These are phyloP conservation scores for Micrasema longulum DNA, from an alignment of 1,140 invertebrate species.

Conservation along the genomic window DNA sequence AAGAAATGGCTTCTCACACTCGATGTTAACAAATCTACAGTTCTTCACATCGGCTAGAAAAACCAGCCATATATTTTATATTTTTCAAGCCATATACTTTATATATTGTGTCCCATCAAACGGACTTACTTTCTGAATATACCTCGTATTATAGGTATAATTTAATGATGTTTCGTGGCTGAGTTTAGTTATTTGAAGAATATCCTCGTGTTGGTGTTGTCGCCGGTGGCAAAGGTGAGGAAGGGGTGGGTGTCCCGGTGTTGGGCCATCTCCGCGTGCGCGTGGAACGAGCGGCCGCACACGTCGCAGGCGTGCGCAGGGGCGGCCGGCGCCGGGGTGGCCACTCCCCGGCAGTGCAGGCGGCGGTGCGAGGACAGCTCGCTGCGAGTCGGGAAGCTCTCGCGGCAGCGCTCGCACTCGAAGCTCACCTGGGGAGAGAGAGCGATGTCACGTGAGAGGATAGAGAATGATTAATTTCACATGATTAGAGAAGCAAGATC, in stretches of 20 bases:
- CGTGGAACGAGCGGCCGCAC: conserved; percentile 31
- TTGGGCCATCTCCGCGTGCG: conserved; percentile 30
- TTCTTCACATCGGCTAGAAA: too few relatives aligned
- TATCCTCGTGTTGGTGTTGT: conserved; percentile 47
- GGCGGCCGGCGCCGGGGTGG: not conserved
- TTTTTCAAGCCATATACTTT: too few relatives aligned
- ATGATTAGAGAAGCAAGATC: too few relatives aligned
- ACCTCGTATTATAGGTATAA: too few relatives aligned
- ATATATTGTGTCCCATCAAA: too few relatives aligned
- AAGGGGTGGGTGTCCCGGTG: conserved; percentile 49
- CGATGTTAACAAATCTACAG: too few relatives aligned
- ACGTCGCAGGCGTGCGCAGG: conserved; percentile 10
- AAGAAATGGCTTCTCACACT: too few relatives aligned
- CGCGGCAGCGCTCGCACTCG: conserved; percentile 41
- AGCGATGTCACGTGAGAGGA: too few relatives aligned
- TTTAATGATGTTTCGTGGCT: too few relatives aligned
- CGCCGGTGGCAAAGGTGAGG: conserved; percentile 46
- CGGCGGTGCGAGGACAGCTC: conserved; percentile 44
- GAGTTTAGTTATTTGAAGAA: conserved; percentile 54
- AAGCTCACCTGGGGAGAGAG: conserved; percentile 33
- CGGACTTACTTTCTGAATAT: too few relatives aligned
- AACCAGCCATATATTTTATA: too few relatives aligned
- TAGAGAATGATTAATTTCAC: too few relatives aligned
- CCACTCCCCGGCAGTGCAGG: conserved; percentile 44
- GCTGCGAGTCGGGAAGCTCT: conserved; percentile 20